phyloP scores from a whole-genome alignment of 2,113 vertebrate species.

The Lepus europaeus region DNA sequence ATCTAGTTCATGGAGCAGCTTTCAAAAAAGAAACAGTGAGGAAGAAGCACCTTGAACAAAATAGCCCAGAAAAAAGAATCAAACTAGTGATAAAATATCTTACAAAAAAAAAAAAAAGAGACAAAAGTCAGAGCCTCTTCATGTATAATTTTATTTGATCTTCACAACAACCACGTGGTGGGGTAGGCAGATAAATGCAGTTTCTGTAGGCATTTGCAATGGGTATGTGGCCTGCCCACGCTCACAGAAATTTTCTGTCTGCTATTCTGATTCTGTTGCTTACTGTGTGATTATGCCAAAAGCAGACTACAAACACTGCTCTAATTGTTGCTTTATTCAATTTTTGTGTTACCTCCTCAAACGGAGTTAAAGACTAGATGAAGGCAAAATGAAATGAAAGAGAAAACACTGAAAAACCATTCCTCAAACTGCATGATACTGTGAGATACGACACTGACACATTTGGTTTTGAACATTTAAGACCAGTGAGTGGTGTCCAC shows the following conservation, averaged over 20 bases:
- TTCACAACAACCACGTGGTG: neutral
- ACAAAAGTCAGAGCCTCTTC: neutral
- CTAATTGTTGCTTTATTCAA: neutral
- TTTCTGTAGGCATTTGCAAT: neutral
- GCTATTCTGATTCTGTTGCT: neutral
- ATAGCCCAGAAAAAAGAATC: neutral
- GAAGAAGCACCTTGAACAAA: neutral
- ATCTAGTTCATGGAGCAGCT: constrained; percentile 25
- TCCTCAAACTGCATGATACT: neutral
- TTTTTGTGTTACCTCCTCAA: neutral
- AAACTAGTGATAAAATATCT: neutral
- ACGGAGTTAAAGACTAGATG: neutral
- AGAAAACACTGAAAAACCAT: neutral
- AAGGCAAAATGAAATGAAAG: neutral
- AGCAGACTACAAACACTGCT: neutral
- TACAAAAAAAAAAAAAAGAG: neutral
- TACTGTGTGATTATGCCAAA: constrained; percentile 30
- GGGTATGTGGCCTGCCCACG: neutral
- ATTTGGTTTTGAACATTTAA: neutral
- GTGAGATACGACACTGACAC: neutral
- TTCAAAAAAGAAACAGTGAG: neutral
- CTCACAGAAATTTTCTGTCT: neutral
- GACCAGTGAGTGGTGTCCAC: neutral
- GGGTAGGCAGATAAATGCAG: neutral
- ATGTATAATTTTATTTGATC: neutral